Evolutionary conservation across 2,797 vertebrate species (phyloP).

Genomic region (Toxotes lorentzi): DNA sequence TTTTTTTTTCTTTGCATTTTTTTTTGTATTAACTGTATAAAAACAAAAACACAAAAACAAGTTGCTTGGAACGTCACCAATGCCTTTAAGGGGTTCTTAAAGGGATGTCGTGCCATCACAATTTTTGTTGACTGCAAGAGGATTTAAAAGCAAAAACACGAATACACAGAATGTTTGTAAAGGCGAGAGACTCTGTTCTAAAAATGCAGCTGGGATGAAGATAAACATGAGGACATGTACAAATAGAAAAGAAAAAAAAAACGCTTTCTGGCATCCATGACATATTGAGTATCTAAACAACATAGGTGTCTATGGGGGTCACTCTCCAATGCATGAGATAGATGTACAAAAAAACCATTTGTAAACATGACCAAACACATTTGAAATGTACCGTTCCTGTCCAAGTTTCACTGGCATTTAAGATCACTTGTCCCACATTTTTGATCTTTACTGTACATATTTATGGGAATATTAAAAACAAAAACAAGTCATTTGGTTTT

Average conservation of each 20-base stretch:
- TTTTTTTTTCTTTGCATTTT: constrained; percentile 51
- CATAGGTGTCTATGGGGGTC: constrained; percentile 76
- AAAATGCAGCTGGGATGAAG: constrained; percentile 57
- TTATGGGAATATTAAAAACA: constrained; percentile 79
- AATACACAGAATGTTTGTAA: constrained; percentile 81
- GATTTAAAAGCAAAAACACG: constrained; percentile 61
- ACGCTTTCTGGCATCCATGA: constrained; percentile 70
- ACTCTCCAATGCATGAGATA: constrained; percentile 80
- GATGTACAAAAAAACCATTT: constrained; percentile 77
- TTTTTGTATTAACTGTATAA: constrained; percentile 74
- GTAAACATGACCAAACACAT: constrained; percentile 84
- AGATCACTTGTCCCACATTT: constrained; percentile 78
- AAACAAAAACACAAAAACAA: constrained; percentile 65
- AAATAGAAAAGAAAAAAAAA: constrained; percentile 57
- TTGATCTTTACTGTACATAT: constrained; percentile 85
- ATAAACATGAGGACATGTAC: constrained; percentile 71
- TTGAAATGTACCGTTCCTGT: constrained; percentile 81
- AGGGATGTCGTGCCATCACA: constrained; percentile 77
- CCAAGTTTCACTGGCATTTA: constrained; percentile 78
- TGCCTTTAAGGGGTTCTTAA: constrained; percentile 86
- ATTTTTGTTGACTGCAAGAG: constrained; percentile 68
- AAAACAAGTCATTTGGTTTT: constrained; percentile 83
- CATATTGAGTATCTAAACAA: constrained; percentile 79
- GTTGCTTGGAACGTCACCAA: constrained; percentile 80
- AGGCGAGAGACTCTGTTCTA: constrained; percentile 68